Percentiles rank a stretch among this genome's conserved stretches.
These are phyloP conservation scores for Heteropelma amictum DNA, from an alignment of 2,888 invertebrate genomes.

Conservation along the genomic window DNA sequence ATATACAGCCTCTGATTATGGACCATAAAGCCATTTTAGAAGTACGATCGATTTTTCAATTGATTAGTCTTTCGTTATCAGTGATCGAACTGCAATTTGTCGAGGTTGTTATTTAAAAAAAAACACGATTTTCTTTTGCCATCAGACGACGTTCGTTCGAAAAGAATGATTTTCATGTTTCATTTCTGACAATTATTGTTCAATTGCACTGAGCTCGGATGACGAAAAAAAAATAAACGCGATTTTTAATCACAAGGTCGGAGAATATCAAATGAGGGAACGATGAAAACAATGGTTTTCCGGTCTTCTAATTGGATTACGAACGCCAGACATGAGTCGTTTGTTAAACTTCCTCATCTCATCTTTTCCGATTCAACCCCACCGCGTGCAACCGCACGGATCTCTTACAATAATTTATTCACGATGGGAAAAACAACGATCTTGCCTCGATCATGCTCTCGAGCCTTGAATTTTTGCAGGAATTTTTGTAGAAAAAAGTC, in stretches of 20 bases:
- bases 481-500: no score
- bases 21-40: no score
- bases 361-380: background rate
- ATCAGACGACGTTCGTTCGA: background rate
- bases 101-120: no score
- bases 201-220: background rate
- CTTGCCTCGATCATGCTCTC: no score
- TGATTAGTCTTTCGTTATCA: no score
- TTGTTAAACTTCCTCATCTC: slow-evolving; percentile 7
- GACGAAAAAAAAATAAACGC: slow-evolving; percentile 4
- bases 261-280: slow-evolving; percentile 12
- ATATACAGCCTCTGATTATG: no score
- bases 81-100: no score
- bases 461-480: no score
- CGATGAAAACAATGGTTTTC: slow-evolving; percentile 49
- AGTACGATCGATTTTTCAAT: no score
- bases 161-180: background rate
- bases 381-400: background rate
- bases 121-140: background rate
- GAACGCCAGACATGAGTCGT: slow-evolving; percentile 31
- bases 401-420: no score
- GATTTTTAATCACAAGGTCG: slow-evolving; percentile 27
- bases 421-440: no score
- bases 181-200: background rate
- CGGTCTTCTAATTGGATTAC: slow-evolving; percentile 47